Evolutionary conservation across 2,113 vertebrate genomes (phyloP), one percentile per base, ranked within the genome.

Genomic region (Alaudala cheleensis): DNA sequence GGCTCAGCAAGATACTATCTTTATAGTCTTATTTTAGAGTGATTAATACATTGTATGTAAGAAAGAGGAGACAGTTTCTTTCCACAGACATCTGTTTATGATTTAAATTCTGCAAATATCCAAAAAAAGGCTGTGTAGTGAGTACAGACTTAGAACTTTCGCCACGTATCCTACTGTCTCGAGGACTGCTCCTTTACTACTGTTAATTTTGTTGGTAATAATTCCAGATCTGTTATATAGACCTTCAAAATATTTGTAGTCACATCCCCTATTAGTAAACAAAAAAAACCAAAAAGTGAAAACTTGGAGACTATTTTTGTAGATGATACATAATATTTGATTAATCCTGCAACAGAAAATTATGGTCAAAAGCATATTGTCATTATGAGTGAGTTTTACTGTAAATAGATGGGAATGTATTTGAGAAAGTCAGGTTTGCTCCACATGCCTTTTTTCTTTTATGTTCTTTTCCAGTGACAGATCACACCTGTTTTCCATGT

Each of bases 11-110:
- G 42, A 90, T 56, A 45, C 64, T 96, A 97, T 91, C 96, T 95
- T 96, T 96, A 77, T 72, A 70, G 86, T 60, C 67, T 93, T 90
- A 69, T 91, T 93, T 91, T 93, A 90, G 94, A 91, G 90, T 97
- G 90, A 97, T 98, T 97, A 96, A 97, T 96, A 47, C 25, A 66
- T 77, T 76, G 86, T 66, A 90, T 86, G 61, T 86, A 92, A 93
- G 87, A 89, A 95, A 84, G 65, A 91, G 65, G 81, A 61, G 25
- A 79, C 60, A 39, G 56, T 51, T 85, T 94, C 88, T 95, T 97
- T 85, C 83, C 26, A 50, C 78, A 90, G 89, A 94, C 97, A 97
- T 97, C 83, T 97, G 97, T 69, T 97, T 97, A 57, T 94, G 71
- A 97, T 97, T 96, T 96, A 88, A 96, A 84, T 78, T 50, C 76